These are phyloP conservation scores for Rotaria socialis DNA, from an alignment of 2,888 invertebrate genomes.

Conservation along the genomic window DNA sequence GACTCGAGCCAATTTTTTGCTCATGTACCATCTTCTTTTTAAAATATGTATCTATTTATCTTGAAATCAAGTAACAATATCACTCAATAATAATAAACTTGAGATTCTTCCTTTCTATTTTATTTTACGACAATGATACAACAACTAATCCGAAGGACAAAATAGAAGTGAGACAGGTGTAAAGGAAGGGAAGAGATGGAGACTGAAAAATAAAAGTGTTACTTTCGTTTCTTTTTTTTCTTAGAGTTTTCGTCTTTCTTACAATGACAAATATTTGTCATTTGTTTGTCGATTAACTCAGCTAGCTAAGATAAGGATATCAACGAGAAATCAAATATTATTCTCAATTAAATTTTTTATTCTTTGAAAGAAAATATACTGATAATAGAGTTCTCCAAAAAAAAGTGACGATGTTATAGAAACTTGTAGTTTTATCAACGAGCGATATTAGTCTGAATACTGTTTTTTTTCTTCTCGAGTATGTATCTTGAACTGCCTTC, in stretches of 20 bases:
- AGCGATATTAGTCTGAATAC: too few species aligned
- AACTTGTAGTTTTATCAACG: too few species aligned
- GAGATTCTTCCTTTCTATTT: neutral
- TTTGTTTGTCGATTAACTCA: neutral
- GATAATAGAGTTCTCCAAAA: too few species aligned
- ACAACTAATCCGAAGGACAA: neutral
- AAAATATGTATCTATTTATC: too few species aligned
- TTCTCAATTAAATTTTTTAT: neutral
- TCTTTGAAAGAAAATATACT: neutral
- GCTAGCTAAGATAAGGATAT: neutral
- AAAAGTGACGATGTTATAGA: too few species aligned
- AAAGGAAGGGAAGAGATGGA: neutral
- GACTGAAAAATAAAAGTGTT: neutral
- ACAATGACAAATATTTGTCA: neutral
- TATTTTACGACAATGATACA: neutral
- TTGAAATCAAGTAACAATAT: neutral
- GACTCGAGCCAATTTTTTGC: neutral
- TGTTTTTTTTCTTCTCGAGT: too few species aligned
- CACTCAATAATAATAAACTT: neutral
- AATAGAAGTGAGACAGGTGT: neutral
- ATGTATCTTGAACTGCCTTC: too few species aligned
- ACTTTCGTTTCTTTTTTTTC: neutral
- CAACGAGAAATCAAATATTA: neutral
- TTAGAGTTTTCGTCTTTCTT: neutral
- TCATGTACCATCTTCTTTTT: too few species aligned